A percentile compares a stretch with the other conserved stretches of the same genome.
phyloP scores from a whole-genome alignment of 1,140 invertebrate genomes.

The Bombus terrestris region DNA sequence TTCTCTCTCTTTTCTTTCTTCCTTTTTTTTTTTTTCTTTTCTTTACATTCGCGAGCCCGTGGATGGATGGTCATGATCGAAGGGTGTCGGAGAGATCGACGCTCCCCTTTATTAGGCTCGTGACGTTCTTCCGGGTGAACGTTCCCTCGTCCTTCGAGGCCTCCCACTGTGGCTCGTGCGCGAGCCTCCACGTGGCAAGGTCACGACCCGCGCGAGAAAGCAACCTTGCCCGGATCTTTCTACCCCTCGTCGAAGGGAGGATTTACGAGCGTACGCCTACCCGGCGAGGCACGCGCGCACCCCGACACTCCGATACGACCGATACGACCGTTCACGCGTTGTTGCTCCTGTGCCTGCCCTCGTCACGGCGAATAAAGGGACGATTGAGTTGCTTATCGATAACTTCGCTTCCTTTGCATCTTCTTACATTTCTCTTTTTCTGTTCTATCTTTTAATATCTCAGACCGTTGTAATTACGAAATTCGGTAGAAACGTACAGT shows the following conservation, averaged over 20 bases:
- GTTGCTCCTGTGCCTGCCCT: background rate
- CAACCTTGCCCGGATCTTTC: constrained; percentile 53
- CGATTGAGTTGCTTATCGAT: background rate
- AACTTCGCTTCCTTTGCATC: background rate
- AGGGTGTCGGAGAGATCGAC: constrained; percentile 27
- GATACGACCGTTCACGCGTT: constrained; percentile 7
- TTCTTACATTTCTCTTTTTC: background rate
- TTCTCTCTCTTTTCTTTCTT: background rate
- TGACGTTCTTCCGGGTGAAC: constrained; percentile 65
- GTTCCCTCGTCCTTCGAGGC: constrained; percentile 48
- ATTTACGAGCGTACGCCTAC: constrained; percentile 76
- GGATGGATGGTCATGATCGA: background rate
- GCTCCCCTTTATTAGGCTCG: constrained; percentile 63
- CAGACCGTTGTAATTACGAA: background rate
- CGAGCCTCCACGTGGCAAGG: constrained; percentile 72
- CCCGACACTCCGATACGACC: background rate
- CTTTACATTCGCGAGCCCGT: background rate
- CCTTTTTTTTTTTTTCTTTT: background rate
- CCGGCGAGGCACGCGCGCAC: constrained; percentile 50
- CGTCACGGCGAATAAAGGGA: background rate
- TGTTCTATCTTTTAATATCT: background rate
- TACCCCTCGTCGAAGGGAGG: constrained; percentile 69
- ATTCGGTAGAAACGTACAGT: too few relatives aligned
- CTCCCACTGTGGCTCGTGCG: background rate
- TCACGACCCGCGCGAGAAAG: constrained; percentile 65